Evolutionary conservation across 2,888 invertebrate species (phyloP).

Genomic region (Cheilosia variabilis): DNA sequence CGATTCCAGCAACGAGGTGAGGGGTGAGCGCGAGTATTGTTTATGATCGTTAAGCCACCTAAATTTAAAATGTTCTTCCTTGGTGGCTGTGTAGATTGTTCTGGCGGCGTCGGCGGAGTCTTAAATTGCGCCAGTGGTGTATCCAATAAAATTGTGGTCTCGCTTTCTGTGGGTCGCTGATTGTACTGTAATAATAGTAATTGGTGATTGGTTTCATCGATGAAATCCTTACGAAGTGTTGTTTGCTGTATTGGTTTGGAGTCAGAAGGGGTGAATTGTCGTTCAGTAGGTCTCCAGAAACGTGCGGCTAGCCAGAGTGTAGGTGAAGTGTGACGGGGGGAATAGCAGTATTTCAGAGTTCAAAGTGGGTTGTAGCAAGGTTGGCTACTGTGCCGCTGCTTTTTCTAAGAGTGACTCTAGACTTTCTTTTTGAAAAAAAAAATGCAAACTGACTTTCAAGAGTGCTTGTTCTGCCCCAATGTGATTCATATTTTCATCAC

Average conservation of each 20-base stretch:
- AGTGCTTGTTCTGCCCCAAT: no score
- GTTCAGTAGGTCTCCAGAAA: no score
- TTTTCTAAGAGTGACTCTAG: no score
- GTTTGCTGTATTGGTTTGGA: neutral
- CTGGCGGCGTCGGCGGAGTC: neutral
- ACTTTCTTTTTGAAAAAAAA: no score
- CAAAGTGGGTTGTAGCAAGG: no score
- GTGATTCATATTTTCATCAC: no score
- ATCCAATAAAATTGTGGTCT: slow-evolving; percentile 16
- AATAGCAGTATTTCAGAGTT: no score
- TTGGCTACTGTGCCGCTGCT: no score
- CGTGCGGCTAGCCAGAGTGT: no score
- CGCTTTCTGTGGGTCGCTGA: slow-evolving; percentile 2
- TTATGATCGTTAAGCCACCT: slow-evolving; percentile 57
- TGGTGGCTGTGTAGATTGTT: slow-evolving; percentile 22
- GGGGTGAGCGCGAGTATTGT: slow-evolving; percentile 14
- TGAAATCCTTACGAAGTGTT: neutral
- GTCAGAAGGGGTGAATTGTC: neutral
- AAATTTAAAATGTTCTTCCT: slow-evolving; percentile 33
- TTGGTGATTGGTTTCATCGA: slow-evolving; percentile 29
- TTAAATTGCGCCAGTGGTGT: slow-evolving; percentile 14
- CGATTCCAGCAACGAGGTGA: slow-evolving; percentile 1
- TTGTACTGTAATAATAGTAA: slow-evolving; percentile 29
- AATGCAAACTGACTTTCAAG: no score
- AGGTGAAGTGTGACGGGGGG: no score